Evolutionary conservation across 2,888 invertebrate genomes (phyloP).

Genomic region (Acleris cristana): DNA sequence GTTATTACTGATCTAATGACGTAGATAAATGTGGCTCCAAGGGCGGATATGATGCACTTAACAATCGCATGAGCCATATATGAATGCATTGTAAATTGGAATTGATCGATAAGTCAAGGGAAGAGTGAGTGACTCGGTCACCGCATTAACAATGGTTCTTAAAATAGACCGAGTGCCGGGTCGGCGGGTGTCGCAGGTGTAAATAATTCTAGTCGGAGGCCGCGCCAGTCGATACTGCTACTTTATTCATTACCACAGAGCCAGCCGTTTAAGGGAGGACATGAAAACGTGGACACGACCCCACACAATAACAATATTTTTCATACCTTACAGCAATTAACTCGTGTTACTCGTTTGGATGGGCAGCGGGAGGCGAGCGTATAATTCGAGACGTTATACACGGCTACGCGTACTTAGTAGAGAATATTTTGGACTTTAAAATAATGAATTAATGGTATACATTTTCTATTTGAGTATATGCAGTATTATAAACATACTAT

Average conservation of each 20-base stretch:
- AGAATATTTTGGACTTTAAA: no score
- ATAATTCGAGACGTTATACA: no score
- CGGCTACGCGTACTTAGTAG: no score
- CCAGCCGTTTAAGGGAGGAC: constrained; percentile 64
- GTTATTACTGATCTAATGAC: no score
- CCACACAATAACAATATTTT: constrained; percentile 36
- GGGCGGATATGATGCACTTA: no score
- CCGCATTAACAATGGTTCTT: constrained; percentile 44
- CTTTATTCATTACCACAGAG: constrained; percentile 77
- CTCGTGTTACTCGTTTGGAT: no score
- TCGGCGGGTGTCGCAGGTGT: constrained; percentile 62
- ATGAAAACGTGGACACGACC: constrained; percentile 57
- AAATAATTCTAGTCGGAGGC: constrained; percentile 75
- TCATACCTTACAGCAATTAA: background rate
- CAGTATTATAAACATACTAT: no score
- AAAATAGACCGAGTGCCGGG: constrained; percentile 56
- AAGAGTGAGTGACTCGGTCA: constrained; percentile 13
- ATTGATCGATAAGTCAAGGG: constrained; percentile 25
- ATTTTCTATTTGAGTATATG: no score
- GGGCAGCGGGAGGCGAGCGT: no score
- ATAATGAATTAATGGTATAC: no score
- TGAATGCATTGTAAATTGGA: constrained; percentile 15
- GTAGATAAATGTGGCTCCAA: no score
- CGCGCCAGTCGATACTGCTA: constrained; percentile 76
- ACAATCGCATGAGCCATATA: background rate